Base-by-base conservation (phyloP, 2,888 invertebrate genomes). In the Synergus itoensis region DNA sequence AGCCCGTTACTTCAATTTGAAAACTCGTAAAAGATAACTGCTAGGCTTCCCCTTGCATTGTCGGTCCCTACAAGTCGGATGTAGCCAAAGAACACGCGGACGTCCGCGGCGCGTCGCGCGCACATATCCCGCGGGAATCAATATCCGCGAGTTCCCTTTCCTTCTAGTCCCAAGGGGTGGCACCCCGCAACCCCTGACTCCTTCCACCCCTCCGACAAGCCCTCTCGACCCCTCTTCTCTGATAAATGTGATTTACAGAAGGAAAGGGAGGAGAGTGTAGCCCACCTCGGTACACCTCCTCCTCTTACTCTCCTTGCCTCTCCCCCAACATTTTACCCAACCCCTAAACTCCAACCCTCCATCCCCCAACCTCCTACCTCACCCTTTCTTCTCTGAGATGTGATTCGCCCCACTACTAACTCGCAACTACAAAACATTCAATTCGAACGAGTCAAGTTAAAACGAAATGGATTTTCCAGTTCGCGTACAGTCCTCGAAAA, bases 381-480 rank as follows among this genome's bases (percentile, higher is more conserved):
- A 16, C 28, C 76, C 48, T 45, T 45, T 57, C 60, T 76, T 16
- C 18, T 81, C 84, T 86, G 86, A 89, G 88, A 86, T 87, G 84
- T 89, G 88, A 77, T 21, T 64, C 67, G 28, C 76, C 83, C 83
- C 84, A 85, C 84, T 82, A 87, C 87, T 88, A 89, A 85, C 88
- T 85, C 89, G 87, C 87, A 92, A 92, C 93, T 93, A 93, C 93
- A 93, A 94, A 94, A 93, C 93, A 93, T 93, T 94, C 93, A 93
- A 94, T 94, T 94, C 93, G 92, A 73, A 73, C 69, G 69, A 93
- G 93, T 93, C 93, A 93, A 93, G 93, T 93, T 93, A 93, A 93
- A 93, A 92, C 93, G 93, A 93, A 94, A 94, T 94, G 93, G 93
- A 93, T 94, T 94, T 93, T 93, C 92, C 92, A 92, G 92, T 92